Evolutionary conservation across 2,797 vertebrate genomes (phyloP).

Genomic region (Loris lydekkerianus): DNA sequence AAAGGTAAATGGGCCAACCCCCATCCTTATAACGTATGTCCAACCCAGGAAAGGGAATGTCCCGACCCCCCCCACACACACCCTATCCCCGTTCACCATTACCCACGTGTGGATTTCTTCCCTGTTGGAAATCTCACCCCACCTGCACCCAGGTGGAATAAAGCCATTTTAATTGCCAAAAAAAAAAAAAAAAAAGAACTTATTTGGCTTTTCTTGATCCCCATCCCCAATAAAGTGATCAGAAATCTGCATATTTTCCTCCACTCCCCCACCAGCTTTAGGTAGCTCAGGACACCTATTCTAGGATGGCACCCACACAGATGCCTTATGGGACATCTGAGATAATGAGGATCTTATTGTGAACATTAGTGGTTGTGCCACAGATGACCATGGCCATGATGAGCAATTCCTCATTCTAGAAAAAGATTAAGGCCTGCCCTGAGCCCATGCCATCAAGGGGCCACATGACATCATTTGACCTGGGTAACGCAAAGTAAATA

Average conservation of each 20-base stretch:
- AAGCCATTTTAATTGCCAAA: no score
- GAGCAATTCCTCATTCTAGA: neutral
- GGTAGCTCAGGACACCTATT: neutral
- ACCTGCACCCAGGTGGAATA: no score
- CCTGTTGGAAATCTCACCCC: no score
- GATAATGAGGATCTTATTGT: no score
- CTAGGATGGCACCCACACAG: neutral
- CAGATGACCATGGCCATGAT: neutral
- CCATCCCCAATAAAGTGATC: neutral
- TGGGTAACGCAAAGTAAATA: slow-evolving; percentile 10
- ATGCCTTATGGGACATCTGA: neutral
- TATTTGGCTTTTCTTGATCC: neutral
- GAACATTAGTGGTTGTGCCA: neutral
- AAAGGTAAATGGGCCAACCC: no score
- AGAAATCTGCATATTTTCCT: neutral
- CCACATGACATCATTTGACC: neutral
- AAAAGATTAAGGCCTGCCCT: neutral
- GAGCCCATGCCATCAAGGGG: neutral
- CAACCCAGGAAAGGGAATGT: no score
- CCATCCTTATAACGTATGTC: no score
- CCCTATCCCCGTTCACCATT: no score
- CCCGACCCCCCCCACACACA: no score
- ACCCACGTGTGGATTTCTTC: no score
- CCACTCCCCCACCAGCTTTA: neutral
- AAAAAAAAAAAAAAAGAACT: neutral